Evolutionary conservation across 1,140 invertebrate genomes (phyloP).

Genomic region (Ctenoplectra terminalis): DNA sequence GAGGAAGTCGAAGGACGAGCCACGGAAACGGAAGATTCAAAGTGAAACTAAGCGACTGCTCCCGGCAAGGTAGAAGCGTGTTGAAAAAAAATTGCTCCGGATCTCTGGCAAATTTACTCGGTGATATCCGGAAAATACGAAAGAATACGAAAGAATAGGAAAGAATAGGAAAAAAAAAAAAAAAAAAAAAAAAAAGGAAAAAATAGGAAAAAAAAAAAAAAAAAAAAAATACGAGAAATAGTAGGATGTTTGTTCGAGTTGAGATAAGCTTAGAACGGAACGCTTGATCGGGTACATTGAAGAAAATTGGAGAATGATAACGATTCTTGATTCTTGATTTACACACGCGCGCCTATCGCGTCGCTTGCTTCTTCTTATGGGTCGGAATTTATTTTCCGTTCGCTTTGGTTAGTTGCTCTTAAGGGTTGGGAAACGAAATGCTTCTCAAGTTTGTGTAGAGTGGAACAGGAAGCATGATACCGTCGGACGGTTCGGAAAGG

Average conservation of each 20-base stretch:
- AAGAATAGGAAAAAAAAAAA: too few species aligned
- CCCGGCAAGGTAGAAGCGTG: neutral
- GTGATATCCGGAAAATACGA: slow-evolving; percentile 30
- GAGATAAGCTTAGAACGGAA: slow-evolving; percentile 48
- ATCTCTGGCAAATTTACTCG: neutral
- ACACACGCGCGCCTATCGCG: too few species aligned
- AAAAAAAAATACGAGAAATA: too few species aligned
- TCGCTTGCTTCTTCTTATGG: too few species aligned
- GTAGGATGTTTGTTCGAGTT: slow-evolving; percentile 52
- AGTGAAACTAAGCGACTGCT: too few species aligned
- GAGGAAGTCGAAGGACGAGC: neutral
- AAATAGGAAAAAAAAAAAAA: too few species aligned
- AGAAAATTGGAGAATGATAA: too few species aligned
- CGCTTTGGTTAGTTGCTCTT: too few species aligned
- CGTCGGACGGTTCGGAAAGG: neutral
- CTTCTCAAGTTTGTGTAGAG: slow-evolving; percentile 48
- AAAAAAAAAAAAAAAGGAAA: too few species aligned
- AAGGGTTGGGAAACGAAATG: neutral
- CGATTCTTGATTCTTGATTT: too few species aligned
- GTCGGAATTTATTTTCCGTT: too few species aligned
- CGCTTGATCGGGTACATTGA: slow-evolving; percentile 27
- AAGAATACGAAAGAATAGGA: too few species aligned
- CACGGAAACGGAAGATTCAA: neutral
- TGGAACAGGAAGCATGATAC: neutral
- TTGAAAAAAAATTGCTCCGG: slow-evolving; percentile 19